A percentile compares a stretch with the other conserved stretches of the same genome.
Evolutionary conservation across 1,140 invertebrate genomes (phyloP).

Genomic region (Dryas iulia): DNA sequence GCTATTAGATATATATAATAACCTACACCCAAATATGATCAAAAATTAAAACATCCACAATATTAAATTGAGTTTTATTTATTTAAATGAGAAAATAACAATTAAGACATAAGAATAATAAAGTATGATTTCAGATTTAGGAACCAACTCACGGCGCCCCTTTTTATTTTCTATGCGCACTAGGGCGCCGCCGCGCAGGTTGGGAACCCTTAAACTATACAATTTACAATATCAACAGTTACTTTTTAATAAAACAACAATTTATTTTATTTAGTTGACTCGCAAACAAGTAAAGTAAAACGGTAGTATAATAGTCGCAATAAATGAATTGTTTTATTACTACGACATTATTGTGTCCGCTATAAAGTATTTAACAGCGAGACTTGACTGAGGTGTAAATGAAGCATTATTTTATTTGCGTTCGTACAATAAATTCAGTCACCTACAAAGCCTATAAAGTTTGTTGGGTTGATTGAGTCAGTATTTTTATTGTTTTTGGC

Average conservation of each 20-base stretch:
- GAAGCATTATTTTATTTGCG: conserved; percentile 64
- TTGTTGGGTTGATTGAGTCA: conserved; percentile 74
- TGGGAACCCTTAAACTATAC: too few relatives aligned
- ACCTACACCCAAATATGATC: too few relatives aligned
- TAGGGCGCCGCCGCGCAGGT: too few relatives aligned
- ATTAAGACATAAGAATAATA: too few relatives aligned
- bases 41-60: too few relatives aligned
- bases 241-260: background rate
- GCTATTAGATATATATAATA: too few relatives aligned
- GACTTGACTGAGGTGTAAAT: conserved; percentile 54
- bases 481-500: conserved; percentile 77
- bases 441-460: conserved; percentile 71
- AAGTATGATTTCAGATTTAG: too few relatives aligned
- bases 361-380: conserved; percentile 20
- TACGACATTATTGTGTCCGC: conserved; percentile 5
- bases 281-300: background rate
- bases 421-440: conserved; percentile 70
- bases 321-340: conserved; percentile 17
- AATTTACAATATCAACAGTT: too few relatives aligned
- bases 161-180: too few relatives aligned
- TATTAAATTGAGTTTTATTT: too few relatives aligned
- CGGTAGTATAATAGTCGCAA: conserved; percentile 3
- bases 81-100: too few relatives aligned
- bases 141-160: too few relatives aligned
- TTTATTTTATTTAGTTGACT: conserved; percentile 3